Evolutionary conservation across 2,888 invertebrate species (phyloP), one percentile per base, ranked within the genome.

Genomic region (Xestobium rufovillosum): DNA sequence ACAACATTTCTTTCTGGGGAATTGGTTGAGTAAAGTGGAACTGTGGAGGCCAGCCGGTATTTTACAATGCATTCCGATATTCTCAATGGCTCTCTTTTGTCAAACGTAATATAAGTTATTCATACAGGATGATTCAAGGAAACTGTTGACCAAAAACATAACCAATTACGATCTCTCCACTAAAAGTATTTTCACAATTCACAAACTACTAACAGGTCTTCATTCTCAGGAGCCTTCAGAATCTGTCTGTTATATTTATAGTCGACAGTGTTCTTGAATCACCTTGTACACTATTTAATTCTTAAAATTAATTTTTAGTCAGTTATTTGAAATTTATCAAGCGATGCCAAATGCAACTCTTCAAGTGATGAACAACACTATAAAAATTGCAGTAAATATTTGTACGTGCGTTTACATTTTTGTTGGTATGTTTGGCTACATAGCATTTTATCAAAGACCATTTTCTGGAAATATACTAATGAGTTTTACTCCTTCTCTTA

Each of bases 61-160:
- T 39, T 69, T 96, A 32, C 90, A 91, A 53, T 91, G 92, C 60
- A 71, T 96, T 46, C 97, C 97, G 1, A 96, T 97, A 51, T 91
- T 96, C 66, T 86, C 92, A 8, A 90, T 96, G 85, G 94, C 96
- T 0, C 71, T 96, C 36, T 92, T 91, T 45, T 97, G 97, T 67
- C 97, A 97, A 69, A 92, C 95, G 80, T 89, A 66, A 75, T 78
- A 19, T 10, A 23, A 25, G 14, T 17, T 9, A 30, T 38, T 14
- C n/a, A 15, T 31, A 31, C 6, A 31, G n/a, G 11, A 28, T 28
- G 11, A 10, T 28, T 28, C 8, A 12, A 10, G 6, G n/a, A 6
- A 10, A 9, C 6, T 12, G 28, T 28, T 28, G 10, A 10, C n/a
- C n/a, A n/a, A n/a, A n/a, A n/a, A n/a, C n/a, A n/a, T n/a, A n/a